phyloP scores from a whole-genome alignment of 2,113 vertebrate genomes.

The Pithys albifrons region DNA sequence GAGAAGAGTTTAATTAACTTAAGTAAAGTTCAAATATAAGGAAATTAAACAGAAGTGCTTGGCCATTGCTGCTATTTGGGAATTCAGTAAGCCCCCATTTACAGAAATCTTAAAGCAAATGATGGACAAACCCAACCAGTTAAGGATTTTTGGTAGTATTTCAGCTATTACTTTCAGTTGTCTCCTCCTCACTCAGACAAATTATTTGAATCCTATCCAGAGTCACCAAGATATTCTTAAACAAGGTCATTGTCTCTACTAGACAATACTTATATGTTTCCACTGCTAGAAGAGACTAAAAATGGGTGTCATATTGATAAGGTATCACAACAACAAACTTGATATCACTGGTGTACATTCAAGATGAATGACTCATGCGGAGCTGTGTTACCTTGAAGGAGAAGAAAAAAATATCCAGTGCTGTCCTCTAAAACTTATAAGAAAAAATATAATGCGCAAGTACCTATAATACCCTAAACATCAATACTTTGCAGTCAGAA shows the following conservation, averaged over 20 bases:
- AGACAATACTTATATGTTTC: not conserved
- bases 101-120: not conserved
- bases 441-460: not conserved
- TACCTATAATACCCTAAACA: not conserved
- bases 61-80: not conserved
- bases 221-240: not conserved
- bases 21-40: conserved; percentile 20
- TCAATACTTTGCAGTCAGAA: conserved; percentile 3
- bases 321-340: not conserved
- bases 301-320: not conserved
- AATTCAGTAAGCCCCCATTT: not conserved
- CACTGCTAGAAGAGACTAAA: not conserved
- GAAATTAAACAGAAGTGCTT: not conserved
- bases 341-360: not conserved
- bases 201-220: not conserved
- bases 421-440: not conserved
- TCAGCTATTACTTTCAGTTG: not conserved
- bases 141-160: not conserved
- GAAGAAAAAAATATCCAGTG: not conserved
- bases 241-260: not conserved
- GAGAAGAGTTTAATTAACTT: not conserved
- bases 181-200: not conserved
- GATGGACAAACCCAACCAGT: not conserved
- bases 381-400: not conserved
- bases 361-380: conserved; percentile 31